Evolutionary conservation across 2,113 vertebrate genomes (phyloP).

Genomic region (Egretta garzetta): DNA sequence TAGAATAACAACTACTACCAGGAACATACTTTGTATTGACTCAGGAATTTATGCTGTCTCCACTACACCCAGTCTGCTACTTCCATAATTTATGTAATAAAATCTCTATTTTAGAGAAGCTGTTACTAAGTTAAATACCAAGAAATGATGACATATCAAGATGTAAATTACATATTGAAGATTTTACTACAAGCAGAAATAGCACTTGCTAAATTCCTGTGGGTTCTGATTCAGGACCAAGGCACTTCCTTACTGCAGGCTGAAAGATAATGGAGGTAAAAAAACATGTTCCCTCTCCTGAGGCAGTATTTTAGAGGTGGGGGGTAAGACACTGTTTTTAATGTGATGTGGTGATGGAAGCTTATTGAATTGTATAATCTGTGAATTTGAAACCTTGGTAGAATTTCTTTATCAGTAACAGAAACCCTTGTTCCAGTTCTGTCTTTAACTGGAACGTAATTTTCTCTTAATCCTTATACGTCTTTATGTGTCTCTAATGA

Average conservation of each 20-base stretch:
- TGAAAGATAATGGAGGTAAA: constrained; percentile 28
- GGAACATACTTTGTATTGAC: constrained; percentile 58
- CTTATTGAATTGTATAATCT: background rate
- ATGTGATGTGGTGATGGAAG: background rate
- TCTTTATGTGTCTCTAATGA: background rate
- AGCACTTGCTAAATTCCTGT: constrained; percentile 44
- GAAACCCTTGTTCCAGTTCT: background rate
- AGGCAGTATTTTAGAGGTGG: background rate
- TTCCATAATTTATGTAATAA: constrained; percentile 62
- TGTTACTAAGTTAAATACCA: constrained; percentile 63
- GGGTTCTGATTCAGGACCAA: constrained; percentile 48
- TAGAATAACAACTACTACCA: constrained; percentile 42
- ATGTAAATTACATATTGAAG: constrained; percentile 60
- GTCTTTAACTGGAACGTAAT: background rate
- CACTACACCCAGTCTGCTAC: background rate
- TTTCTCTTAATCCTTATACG: background rate
- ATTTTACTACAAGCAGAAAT: constrained; percentile 61
- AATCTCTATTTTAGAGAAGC: constrained; percentile 41
- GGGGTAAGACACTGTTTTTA: background rate
- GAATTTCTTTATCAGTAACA: background rate
- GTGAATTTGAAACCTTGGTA: background rate
- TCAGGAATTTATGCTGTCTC: constrained; percentile 46
- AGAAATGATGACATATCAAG: constrained; percentile 57
- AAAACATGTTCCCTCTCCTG: background rate
- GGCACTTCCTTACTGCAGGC: constrained; percentile 33